These are phyloP conservation scores for Cosmia pyralina DNA, from an alignment of 2,888 invertebrate species.

Conservation along the genomic window DNA sequence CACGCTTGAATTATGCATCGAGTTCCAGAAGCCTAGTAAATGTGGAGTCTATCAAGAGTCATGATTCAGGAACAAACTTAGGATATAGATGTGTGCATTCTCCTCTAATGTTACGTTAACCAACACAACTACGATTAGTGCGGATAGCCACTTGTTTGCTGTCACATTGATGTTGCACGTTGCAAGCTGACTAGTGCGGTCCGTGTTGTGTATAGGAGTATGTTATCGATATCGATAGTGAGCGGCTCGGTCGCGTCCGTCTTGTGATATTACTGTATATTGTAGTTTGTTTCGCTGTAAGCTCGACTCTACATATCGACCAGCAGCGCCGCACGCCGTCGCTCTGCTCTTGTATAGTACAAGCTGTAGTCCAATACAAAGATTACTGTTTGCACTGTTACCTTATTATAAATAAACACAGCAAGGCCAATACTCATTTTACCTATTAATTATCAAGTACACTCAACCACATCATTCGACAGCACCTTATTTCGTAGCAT, in stretches of 20 bases:
- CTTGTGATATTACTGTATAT: slow-evolving; percentile 39
- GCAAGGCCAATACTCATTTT: background rate
- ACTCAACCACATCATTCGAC: background rate
- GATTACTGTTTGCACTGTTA: background rate
- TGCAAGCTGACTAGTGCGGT: background rate
- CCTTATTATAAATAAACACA: background rate
- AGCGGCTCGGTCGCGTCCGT: slow-evolving; percentile 22
- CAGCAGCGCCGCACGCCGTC: background rate
- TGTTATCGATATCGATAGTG: slow-evolving; percentile 1
- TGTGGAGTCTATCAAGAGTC: too few species aligned
- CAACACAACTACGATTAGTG: too few species aligned
- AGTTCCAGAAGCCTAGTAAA: too few species aligned
- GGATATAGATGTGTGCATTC: background rate
- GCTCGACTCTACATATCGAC: background rate
- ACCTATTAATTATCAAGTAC: background rate
- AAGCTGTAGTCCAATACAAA: background rate
- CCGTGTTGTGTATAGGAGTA: slow-evolving; percentile 3
- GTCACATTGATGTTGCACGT: background rate
- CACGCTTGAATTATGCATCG: too few species aligned
- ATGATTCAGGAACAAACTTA: too few species aligned
- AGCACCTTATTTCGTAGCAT: background rate
- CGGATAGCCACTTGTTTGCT: background rate
- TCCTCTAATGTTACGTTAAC: too few species aligned
- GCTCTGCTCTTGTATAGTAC: too few species aligned
- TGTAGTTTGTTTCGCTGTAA: background rate